Evolutionary conservation across 2,888 invertebrate genomes (phyloP).

Genomic region (Tigriopus californicus): DNA sequence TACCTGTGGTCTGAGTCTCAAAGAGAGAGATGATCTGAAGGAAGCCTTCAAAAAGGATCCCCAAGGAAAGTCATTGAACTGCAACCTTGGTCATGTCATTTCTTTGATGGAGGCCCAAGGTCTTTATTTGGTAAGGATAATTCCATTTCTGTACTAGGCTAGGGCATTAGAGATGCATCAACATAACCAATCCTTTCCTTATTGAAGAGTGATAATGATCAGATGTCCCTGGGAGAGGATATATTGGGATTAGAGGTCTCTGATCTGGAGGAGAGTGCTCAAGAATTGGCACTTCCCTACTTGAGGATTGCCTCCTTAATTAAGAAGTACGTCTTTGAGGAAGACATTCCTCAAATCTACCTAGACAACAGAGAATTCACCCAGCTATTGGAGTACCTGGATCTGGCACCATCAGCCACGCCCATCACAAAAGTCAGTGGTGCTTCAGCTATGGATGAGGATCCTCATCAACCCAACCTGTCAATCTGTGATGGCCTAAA

Average conservation of each 20-base stretch:
- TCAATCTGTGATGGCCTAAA: too few relatives aligned
- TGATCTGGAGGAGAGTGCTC: slow-evolving; percentile 37
- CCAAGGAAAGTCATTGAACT: neutral
- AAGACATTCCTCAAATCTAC: slow-evolving; percentile 25
- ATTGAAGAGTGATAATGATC: neutral
- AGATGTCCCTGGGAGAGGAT: too few relatives aligned
- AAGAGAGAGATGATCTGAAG: slow-evolving; percentile 4
- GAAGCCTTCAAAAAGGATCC: neutral
- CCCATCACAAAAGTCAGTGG: neutral
- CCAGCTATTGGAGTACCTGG: slow-evolving; percentile 53
- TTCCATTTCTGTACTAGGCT: slow-evolving; percentile 14
- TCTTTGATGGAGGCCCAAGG: slow-evolving; percentile 12
- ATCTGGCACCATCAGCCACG: slow-evolving; percentile 30
- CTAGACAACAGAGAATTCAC: slow-evolving; percentile 47
- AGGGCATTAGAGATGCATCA: too few relatives aligned
- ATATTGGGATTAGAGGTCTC: neutral
- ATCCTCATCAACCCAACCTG: slow-evolving; percentile 18
- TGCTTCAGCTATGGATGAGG: slow-evolving; percentile 18
- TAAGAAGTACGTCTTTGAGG: slow-evolving; percentile 46
- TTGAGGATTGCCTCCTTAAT: slow-evolving; percentile 62
- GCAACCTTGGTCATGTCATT: slow-evolving; percentile 7
- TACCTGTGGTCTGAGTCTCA: slow-evolving; percentile 37
- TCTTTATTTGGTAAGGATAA: neutral
- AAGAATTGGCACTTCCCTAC: slow-evolving; percentile 61
- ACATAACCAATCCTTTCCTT: too few relatives aligned